Evolutionary conservation across 2,113 vertebrate species (phyloP).

Genomic region (Poeciliopsis retropinna): DNA sequence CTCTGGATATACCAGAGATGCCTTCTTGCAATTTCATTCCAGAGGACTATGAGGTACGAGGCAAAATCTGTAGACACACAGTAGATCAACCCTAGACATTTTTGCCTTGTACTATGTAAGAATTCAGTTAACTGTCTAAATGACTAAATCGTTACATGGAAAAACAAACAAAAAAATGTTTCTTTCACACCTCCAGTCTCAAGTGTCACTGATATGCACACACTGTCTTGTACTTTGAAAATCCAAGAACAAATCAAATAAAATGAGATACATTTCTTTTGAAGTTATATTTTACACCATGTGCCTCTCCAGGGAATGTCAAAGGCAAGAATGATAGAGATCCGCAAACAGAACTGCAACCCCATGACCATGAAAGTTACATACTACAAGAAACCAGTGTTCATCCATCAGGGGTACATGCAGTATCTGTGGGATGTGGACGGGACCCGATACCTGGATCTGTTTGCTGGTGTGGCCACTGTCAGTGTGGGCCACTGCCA

Average conservation of each 20-base stretch:
- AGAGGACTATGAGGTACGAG: constrained; percentile 84
- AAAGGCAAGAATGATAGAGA: constrained; percentile 79
- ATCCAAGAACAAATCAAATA: neutral
- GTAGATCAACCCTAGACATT: neutral
- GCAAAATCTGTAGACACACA: neutral
- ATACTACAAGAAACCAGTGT: constrained; percentile 86
- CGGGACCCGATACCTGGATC: constrained; percentile 90
- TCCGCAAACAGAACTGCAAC: constrained; percentile 79
- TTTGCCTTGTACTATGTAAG: neutral
- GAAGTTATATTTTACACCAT: neutral
- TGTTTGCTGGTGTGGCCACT: constrained; percentile 93
- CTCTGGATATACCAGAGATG: constrained; percentile 78
- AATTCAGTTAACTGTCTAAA: neutral
- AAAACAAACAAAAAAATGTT: neutral
- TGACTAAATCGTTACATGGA: neutral
- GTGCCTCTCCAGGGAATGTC: constrained; percentile 71
- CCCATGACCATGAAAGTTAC: constrained; percentile 76
- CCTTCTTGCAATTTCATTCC: constrained; percentile 88
- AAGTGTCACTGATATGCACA: neutral
- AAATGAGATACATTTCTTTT: neutral
- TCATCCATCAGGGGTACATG: constrained; percentile 91
- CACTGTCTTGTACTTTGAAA: neutral
- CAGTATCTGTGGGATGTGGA: constrained; percentile 94
- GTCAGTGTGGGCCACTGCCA: constrained; percentile 94
- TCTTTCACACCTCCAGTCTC: neutral